Evolutionary conservation across 2,113 vertebrate genomes (phyloP).

Genomic region (Girardinichthys multiradiatus): DNA sequence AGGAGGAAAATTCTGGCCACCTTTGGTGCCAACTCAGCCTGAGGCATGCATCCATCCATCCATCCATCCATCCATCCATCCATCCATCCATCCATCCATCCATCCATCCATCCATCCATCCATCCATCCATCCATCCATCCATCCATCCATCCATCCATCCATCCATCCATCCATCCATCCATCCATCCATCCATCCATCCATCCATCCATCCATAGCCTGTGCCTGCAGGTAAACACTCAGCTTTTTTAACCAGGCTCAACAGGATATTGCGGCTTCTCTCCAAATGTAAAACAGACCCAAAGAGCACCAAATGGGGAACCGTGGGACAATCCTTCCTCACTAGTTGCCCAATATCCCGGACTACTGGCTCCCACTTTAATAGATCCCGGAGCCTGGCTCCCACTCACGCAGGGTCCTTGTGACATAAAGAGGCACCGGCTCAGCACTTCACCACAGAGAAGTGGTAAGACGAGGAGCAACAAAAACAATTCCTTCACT

Average conservation of each 20-base stretch:
- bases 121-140: constrained; percentile 10
- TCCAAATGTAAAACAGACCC: constrained; percentile 75
- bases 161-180: neutral
- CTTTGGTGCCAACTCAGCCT: no score
- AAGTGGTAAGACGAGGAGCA: constrained; percentile 70
- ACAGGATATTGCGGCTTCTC: constrained; percentile 76
- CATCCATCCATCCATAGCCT: constrained; percentile 21
- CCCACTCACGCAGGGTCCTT: constrained; percentile 71
- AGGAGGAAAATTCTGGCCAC: no score
- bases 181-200: neutral
- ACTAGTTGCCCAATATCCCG: constrained; percentile 58
- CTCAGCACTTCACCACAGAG: constrained; percentile 75
- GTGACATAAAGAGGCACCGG: constrained; percentile 75
- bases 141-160: neutral
- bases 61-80: neutral
- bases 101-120: constrained; percentile 6
- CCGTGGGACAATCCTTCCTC: constrained; percentile 56
- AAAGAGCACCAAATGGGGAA: constrained; percentile 74
- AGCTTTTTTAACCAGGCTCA: constrained; percentile 72
- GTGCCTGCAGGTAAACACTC: constrained; percentile 55
- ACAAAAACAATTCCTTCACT: constrained; percentile 73
- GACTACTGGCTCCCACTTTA: constrained; percentile 64
- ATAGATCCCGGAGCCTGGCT: constrained; percentile 74
- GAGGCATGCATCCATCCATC: no score
- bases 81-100: constrained; percentile 1